Conservation (phyloP, 2,888 invertebrate species). For the Iphiclides podalirius region DNA sequence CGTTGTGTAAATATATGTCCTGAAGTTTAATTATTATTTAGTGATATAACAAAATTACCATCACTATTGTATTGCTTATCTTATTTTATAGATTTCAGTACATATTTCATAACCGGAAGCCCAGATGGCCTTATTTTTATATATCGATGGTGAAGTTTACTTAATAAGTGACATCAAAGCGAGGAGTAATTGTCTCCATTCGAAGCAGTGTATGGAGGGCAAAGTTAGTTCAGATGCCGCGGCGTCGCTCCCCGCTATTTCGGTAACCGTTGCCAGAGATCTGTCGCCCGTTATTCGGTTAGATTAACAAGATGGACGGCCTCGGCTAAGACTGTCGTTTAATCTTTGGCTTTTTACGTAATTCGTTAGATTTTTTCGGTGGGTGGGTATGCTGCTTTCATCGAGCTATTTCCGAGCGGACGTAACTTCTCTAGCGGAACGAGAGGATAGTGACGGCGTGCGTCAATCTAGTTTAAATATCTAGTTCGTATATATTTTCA, state of each 20-base stretch:
- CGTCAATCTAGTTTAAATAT: background rate
- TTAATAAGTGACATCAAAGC: slow-evolving; percentile 11
- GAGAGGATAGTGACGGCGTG: background rate
- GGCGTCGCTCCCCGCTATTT: slow-evolving; percentile 10
- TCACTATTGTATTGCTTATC: too few species aligned
- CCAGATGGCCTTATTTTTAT: too few species aligned
- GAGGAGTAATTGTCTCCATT: background rate
- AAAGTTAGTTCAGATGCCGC: background rate
- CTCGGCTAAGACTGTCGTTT: slow-evolving; percentile 41
- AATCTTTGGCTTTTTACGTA: slow-evolving; percentile 42
- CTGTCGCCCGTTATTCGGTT: slow-evolving; percentile 16
- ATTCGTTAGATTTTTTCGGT: slow-evolving; percentile 8
- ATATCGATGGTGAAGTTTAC: too few species aligned
- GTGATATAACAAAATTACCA: too few species aligned
- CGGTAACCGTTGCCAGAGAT: background rate
- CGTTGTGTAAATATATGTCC: too few species aligned
- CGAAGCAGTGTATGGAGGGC: background rate
- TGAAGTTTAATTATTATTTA: too few species aligned
- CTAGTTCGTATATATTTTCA: too few species aligned
- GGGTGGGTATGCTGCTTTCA: background rate
- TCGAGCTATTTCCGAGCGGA: slow-evolving; percentile 2
- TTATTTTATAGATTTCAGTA: too few species aligned
- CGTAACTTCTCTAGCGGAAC: background rate
- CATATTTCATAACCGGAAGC: too few species aligned
- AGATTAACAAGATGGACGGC: slow-evolving; percentile 51